Conservation (phyloP, 2,797 vertebrate genomes). For the Dipus sagitta region DNA sequence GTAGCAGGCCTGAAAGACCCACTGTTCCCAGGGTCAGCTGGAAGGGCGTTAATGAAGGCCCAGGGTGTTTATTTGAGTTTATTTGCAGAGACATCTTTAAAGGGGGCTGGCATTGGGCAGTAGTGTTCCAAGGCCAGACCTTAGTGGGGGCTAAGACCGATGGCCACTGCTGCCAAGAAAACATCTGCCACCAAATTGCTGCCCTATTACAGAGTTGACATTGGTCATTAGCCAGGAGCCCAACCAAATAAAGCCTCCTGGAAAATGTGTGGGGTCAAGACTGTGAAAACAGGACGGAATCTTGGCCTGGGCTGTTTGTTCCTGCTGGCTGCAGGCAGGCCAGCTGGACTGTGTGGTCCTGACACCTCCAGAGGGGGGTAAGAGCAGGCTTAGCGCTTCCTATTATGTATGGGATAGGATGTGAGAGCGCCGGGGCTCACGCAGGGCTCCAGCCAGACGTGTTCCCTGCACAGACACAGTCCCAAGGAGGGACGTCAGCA, state of each 20-base stretch:
- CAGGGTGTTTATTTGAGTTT: conserved; percentile 83
- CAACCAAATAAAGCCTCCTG: conserved; percentile 80
- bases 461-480: neutral
- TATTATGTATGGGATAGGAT: neutral
- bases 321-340: conserved; percentile 24
- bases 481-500: neutral
- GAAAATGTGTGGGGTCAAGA: conserved; percentile 81
- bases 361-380: neutral
- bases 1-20: conserved; percentile 76
- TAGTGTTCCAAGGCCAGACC: conserved; percentile 73
- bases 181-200: conserved; percentile 84
- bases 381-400: neutral
- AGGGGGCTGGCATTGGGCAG: conserved; percentile 78
- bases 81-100: conserved; percentile 82
- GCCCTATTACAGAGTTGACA: conserved; percentile 83
- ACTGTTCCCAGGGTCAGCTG: conserved; percentile 82
- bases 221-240: conserved; percentile 82
- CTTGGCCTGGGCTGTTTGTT: conserved; percentile 55
- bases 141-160: conserved; percentile 61
- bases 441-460: neutral
- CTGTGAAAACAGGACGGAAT: conserved; percentile 66
- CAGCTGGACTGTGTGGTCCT: conserved; percentile 60
- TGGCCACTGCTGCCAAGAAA: conserved; percentile 78
- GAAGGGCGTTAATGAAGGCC: conserved; percentile 80
- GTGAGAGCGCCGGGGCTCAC: neutral